Evolutionary conservation across 1,140 invertebrate genomes (phyloP).

Genomic region (Trachymyrmex cornetzi): DNA sequence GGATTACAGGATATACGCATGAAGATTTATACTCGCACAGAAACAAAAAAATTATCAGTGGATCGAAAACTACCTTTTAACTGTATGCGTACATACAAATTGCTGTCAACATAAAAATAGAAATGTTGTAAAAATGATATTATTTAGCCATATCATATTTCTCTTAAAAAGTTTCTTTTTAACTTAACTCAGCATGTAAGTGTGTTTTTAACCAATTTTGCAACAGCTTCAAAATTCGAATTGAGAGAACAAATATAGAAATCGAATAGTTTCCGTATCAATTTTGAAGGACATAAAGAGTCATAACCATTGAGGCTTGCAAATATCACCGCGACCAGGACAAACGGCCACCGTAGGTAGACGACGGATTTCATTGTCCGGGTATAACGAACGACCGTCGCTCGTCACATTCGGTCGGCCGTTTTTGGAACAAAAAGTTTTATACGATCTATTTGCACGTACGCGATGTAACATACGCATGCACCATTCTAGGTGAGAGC

Average conservation of each 20-base stretch:
- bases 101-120: neutral
- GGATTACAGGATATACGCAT: neutral
- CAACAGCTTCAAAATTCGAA: neutral
- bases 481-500: neutral
- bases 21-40: neutral
- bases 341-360: slow-evolving; percentile 33
- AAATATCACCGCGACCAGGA: slow-evolving; percentile 45
- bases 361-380: slow-evolving; percentile 54
- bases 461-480: slow-evolving; percentile 1
- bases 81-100: neutral
- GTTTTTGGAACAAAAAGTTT: slow-evolving; percentile 48
- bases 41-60: neutral
- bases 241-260: neutral
- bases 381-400: slow-evolving; percentile 51
- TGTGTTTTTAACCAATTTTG: neutral
- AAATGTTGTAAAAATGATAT: neutral
- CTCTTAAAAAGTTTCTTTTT: neutral
- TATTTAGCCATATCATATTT: neutral
- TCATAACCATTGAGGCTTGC: slow-evolving; percentile 33
- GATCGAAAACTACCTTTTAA: neutral
- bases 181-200: neutral
- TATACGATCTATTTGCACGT: slow-evolving; percentile 60
- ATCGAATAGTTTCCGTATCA: slow-evolving; percentile 11
- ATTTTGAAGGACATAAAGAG: slow-evolving; percentile 48
- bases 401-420: slow-evolving; percentile 38